Conservation (phyloP, 2,888 invertebrate species). For the Xestia rhomboidea region DNA sequence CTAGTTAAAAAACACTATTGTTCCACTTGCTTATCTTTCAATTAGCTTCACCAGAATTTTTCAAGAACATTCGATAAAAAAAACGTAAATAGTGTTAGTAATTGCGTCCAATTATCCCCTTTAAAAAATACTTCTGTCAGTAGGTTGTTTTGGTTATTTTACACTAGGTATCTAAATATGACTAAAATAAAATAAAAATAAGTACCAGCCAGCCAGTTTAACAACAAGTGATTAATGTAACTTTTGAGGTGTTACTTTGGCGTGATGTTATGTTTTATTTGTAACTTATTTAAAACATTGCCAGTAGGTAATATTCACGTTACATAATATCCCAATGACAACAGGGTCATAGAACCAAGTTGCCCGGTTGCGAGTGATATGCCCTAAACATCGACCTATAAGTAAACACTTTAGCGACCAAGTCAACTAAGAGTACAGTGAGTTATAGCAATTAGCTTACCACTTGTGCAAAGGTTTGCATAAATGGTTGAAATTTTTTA, state of each 20-base stretch:
- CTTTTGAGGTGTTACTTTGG: not conserved
- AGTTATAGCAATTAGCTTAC: too few species aligned
- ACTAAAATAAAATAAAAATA: not conserved
- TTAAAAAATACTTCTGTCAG: not conserved
- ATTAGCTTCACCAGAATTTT: not conserved
- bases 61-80: not conserved
- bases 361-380: not conserved
- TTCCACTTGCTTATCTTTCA: slow-evolving; percentile 11
- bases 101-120: not conserved
- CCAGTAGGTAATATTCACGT: not conserved
- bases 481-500: too few species aligned
- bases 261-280: not conserved
- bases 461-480: too few species aligned
- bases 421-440: not conserved
- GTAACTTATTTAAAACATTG: not conserved
- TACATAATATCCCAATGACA: slow-evolving; percentile 21
- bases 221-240: not conserved
- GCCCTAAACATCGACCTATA: not conserved
- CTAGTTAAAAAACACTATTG: not conserved
- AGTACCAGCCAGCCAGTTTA: not conserved
- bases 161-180: not conserved
- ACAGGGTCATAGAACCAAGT: slow-evolving; percentile 4
- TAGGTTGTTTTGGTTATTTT: too few species aligned
- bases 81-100: not conserved
- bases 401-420: slow-evolving; percentile 8